These are phyloP conservation scores for Epizoanthus stellaris DNA, from an alignment of 92 coral and sea anemone species.

Conservation along the genomic window DNA sequence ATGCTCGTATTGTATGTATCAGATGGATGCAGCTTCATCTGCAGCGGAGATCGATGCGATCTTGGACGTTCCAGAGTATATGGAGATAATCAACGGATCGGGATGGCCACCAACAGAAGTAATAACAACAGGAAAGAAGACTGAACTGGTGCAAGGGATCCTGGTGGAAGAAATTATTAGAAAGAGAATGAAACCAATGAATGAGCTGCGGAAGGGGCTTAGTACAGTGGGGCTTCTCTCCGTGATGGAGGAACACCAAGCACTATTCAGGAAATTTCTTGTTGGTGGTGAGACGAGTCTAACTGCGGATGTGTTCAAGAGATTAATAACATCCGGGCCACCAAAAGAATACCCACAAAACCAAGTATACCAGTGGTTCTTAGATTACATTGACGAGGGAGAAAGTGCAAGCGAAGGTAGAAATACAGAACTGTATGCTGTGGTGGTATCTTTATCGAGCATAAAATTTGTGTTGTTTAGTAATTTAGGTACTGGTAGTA, in stretches of 20 bases:
- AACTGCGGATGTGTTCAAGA: not conserved
- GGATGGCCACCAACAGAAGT: slow-evolving; percentile 27
- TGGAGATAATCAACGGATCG: slow-evolving; percentile 29
- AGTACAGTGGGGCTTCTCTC: slow-evolving; percentile 10
- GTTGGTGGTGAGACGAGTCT: not conserved
- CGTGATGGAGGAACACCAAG: slow-evolving; percentile 5
- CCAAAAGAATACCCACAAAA: slow-evolving; percentile 11
- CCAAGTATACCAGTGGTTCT: slow-evolving; percentile 22
- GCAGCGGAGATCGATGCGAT: slow-evolving; percentile 10
- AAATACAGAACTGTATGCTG: too few relatives aligned
- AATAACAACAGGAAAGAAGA: slow-evolving; percentile 1
- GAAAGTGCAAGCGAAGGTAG: too few relatives aligned
- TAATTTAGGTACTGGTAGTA: too few relatives aligned
- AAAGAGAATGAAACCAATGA: slow-evolving; percentile 15
- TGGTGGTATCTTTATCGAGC: too few relatives aligned
- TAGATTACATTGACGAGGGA: slow-evolving; percentile 4
- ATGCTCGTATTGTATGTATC: too few relatives aligned
- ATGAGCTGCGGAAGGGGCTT: slow-evolving; percentile 16
- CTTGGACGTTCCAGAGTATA: slow-evolving; percentile 27
- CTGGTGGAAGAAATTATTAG: slow-evolving; percentile 28
- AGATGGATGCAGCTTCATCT: slow-evolving; percentile 1
- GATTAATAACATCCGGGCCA: not conserved
- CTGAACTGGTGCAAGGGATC: slow-evolving; percentile 28
- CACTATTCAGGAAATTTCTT: slow-evolving; percentile 3
- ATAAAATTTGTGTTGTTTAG: too few relatives aligned